A percentile compares a stretch with the other conserved stretches of the same genome.
phyloP scores from a whole-genome alignment of 2,888 invertebrate species.

The Cataglyphis cursor region DNA sequence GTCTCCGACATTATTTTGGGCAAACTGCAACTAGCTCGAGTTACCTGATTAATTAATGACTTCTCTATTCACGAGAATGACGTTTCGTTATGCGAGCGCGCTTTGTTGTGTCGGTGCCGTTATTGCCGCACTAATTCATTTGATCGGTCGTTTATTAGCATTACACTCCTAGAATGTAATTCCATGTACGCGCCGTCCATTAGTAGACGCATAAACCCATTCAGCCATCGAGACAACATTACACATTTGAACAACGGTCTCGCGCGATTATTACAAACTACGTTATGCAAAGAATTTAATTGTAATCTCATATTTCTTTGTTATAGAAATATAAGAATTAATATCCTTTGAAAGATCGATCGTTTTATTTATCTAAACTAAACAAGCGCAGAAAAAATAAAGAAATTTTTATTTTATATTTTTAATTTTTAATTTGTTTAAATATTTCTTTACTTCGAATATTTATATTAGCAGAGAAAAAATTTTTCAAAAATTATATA shows the following conservation, averaged over 20 bases:
- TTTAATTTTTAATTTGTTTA: not conserved
- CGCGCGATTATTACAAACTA: not conserved
- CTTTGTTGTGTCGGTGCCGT: slow-evolving; percentile 65
- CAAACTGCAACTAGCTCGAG: slow-evolving; percentile 38
- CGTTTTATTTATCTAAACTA: not conserved
- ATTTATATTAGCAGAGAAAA: not conserved
- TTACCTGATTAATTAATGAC: slow-evolving; percentile 71
- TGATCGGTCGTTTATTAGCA: slow-evolving; percentile 74
- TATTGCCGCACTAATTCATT: slow-evolving; percentile 74
- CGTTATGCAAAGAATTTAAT: slow-evolving; percentile 22
- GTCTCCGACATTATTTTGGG: slow-evolving; percentile 59
- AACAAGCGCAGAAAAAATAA: not conserved
- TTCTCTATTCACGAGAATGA: slow-evolving; percentile 62
- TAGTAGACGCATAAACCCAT: slow-evolving; percentile 39
- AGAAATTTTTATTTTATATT: not conserved
- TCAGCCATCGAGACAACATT: slow-evolving; percentile 46
- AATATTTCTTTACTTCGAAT: not conserved
- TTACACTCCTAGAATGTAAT: slow-evolving; percentile 61
- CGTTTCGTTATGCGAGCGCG: slow-evolving; percentile 72
- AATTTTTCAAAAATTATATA: not conserved
- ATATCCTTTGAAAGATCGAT: not conserved
- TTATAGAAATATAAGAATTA: not conserved
- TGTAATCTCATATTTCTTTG: not conserved
- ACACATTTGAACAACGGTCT: slow-evolving; percentile 37
- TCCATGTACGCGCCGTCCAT: slow-evolving; percentile 49